Evolutionary conservation across 2,113 vertebrate genomes (phyloP), one percentile per base, ranked within the genome.

Genomic region (Xiphophorus maculatus): DNA sequence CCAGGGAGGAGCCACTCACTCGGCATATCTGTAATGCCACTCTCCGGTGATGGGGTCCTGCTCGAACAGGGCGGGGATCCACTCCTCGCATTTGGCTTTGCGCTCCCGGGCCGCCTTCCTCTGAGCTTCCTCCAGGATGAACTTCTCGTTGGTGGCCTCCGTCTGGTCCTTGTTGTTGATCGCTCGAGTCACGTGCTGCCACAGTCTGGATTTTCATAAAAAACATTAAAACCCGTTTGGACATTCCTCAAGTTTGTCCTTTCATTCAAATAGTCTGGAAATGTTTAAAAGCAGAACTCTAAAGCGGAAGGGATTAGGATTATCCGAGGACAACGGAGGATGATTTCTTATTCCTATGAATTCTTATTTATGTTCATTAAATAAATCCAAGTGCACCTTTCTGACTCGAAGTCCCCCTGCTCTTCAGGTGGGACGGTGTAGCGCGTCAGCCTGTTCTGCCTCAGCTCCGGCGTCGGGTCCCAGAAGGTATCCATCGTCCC

Each of bases 151-250:
- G 85, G 98, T 99, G 80, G 98, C 98, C 92, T 98, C 97, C 19
- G 95, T 96, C 94, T 99, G 98, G 91, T 99, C 98, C 95, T 99
- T 99, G 90, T 95, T 97, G 92, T 95, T 97, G 94, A 99, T 98
- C 84, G 98, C 97, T 83, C 94, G 95, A 15, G 98, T 99, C 87
- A 99, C 98, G 28, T 97, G 96, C 77, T 98, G 98, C 98, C 98
- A 99, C 86, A 99, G 94, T 82, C 98, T 99, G 90, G 15, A 54
- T 12, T 14, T 33, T 29, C 4, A 19, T 5, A 14, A 7, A 7
- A 37, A 10, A 58, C 51, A 58, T 58, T 25, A 4, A 10, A 8
- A 58, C 7, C 22, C 9, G 25, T n/a, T 25, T 58, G 25, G 22
- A n/a, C n/a, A n/a, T 10, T 11, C 22, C 9, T 25, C 51, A n/a